A percentile compares a stretch with the other conserved stretches of the same genome.
phyloP scores from a whole-genome alignment of 2,113 vertebrate genomes.

The Tenebrosternarchus preto region DNA sequence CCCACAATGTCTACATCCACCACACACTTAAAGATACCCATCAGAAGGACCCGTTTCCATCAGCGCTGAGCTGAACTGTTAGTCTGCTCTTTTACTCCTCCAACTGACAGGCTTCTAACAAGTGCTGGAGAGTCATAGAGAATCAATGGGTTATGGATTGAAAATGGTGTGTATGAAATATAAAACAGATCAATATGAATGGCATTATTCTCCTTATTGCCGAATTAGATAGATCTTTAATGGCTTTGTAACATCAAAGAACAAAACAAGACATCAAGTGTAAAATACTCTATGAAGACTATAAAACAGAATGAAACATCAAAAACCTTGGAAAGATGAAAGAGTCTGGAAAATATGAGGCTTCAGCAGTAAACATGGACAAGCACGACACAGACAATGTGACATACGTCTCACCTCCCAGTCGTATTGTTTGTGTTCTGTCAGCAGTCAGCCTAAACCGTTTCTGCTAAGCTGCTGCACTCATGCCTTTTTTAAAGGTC shows the following conservation, averaged over 20 bases:
- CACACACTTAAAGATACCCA: slow-evolving; percentile 5
- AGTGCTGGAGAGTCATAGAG: slow-evolving; percentile 39
- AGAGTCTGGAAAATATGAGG: slow-evolving; percentile 25
- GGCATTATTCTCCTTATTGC: slow-evolving; percentile 31
- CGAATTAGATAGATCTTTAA: slow-evolving; percentile 28
- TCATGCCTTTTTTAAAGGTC: neutral
- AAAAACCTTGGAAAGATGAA: slow-evolving; percentile 44
- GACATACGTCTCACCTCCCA: slow-evolving; percentile 1
- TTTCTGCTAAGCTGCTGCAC: neutral
- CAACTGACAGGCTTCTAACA: slow-evolving; percentile 44
- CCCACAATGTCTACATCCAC: neutral
- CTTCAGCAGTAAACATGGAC: slow-evolving; percentile 26
- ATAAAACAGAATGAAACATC: slow-evolving; percentile 46
- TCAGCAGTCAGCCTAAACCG: neutral
- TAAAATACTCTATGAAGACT: slow-evolving; percentile 40
- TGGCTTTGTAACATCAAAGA: slow-evolving; percentile 43
- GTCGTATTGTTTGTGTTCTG: slow-evolving; percentile 4
- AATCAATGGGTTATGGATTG: slow-evolving; percentile 48
- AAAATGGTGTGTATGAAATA: slow-evolving; percentile 22
- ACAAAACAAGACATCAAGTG: slow-evolving; percentile 37
- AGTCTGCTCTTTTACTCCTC: slow-evolving; percentile 26
- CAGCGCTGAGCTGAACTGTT: slow-evolving; percentile 10
- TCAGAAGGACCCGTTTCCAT: slow-evolving; percentile 1
- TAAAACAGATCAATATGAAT: slow-evolving; percentile 33
- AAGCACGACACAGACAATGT: neutral